phyloP scores from a whole-genome alignment of 2,888 invertebrate genomes.

The Rosalia funebris region DNA sequence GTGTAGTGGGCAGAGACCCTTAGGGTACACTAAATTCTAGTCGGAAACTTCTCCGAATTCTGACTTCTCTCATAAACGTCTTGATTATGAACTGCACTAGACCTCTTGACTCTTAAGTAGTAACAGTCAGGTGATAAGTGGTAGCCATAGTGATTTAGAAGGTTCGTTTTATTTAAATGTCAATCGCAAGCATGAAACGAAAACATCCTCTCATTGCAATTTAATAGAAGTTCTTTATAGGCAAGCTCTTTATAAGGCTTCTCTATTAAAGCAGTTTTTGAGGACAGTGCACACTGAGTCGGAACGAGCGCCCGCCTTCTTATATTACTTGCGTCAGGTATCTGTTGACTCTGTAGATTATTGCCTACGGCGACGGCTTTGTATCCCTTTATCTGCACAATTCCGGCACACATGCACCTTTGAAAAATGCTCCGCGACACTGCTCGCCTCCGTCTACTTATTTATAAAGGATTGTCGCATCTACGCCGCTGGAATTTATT shows the following conservation, averaged over 20 bases:
- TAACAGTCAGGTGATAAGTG: too few relatives aligned
- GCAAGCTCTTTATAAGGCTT: background rate
- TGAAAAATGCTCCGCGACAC: conserved; percentile 1
- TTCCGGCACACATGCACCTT: conserved; percentile 19
- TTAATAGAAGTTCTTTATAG: too few relatives aligned
- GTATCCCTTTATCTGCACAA: conserved; percentile 11
- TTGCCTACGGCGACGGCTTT: conserved; percentile 24
- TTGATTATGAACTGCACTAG: too few relatives aligned
- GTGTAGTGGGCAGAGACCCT: too few relatives aligned
- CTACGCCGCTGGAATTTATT: too few relatives aligned
- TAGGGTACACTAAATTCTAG: too few relatives aligned
- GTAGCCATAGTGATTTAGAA: too few relatives aligned
- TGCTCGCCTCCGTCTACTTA: background rate
- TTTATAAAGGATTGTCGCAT: too few relatives aligned
- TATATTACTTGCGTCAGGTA: conserved; percentile 1
- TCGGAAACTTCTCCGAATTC: too few relatives aligned
- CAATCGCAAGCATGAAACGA: background rate
- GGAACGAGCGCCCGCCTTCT: background rate
- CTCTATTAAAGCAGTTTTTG: background rate
- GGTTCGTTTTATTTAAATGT: too few relatives aligned
- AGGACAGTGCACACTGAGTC: background rate
- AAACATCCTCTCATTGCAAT: background rate
- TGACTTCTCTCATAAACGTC: too few relatives aligned
- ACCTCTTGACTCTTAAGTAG: too few relatives aligned
- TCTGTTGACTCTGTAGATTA: conserved; percentile 31